These are phyloP conservation scores for Platysteira castanea DNA, from an alignment of 2,113 vertebrate genomes.

Conservation along the genomic window DNA sequence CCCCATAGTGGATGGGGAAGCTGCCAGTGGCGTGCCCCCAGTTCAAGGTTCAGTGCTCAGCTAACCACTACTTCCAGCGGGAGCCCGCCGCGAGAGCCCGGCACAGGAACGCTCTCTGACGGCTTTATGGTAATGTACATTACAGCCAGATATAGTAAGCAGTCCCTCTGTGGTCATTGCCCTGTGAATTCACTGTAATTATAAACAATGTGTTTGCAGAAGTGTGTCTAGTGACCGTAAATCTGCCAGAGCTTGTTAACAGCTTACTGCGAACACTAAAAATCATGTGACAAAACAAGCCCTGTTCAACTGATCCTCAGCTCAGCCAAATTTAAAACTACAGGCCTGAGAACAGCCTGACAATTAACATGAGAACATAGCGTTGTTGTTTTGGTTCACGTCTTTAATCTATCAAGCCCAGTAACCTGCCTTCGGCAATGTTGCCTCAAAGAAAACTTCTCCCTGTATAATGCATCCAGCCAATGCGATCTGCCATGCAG, in stretches of 20 bases:
- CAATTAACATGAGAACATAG: constrained; percentile 53
- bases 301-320: constrained; percentile 20
- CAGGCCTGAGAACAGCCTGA: constrained; percentile 61
- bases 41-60: background rate
- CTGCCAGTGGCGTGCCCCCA: fast-evolving
- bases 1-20: background rate
- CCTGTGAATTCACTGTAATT: constrained; percentile 49
- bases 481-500: background rate
- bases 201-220: constrained; percentile 55
- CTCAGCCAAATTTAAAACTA: constrained; percentile 50
- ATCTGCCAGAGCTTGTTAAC: constrained; percentile 65
- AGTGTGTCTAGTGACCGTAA: constrained; percentile 59
- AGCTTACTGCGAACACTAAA: constrained; percentile 48
- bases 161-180: constrained; percentile 16
- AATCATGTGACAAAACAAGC: constrained; percentile 58
- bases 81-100: background rate
- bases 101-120: background rate
- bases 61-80: background rate
- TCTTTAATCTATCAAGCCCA: constrained; percentile 68
- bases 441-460: constrained; percentile 46
- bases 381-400: constrained; percentile 52
- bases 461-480: background rate
- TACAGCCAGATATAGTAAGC: background rate
- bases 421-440: constrained; percentile 62
- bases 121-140: background rate